Evolutionary conservation across 2,888 invertebrate species (phyloP), one percentile per base, ranked within the genome.

Genomic region (Lamellibrachia columna): DNA sequence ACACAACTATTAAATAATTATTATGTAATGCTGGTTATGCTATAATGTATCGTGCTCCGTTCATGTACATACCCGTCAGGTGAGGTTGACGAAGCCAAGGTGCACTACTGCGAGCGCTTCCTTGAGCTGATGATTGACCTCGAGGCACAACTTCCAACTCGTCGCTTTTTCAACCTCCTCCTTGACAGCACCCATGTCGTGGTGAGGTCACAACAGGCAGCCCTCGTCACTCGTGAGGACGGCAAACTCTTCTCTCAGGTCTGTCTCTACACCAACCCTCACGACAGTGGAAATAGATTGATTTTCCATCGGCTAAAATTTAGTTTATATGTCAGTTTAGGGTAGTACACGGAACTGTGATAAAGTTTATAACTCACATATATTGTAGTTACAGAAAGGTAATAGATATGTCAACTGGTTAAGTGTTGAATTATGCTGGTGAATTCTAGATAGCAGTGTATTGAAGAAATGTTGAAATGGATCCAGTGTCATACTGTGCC

Each of bases 121-220:
- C 96, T 99, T 93, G 99, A 99, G 97, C 97, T 99, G 94, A 97
- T 99, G 97, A 99, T 99, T 93, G 99, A 99, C 96, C 97, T 99
- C 94, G 99, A 99, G 96, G 99, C 99, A 0, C 97, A 99, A 94
- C 97, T 99, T 95, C 99, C 99, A 0, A 99, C 99, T 0, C 97
- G 99, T 90, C 97, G 99, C 92, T 99, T 99, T 97, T 99, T 99
- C 97, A 99, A 99, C 97, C 98, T 98, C 0, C 98, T 99, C 1
- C 97, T 99, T 96, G 99, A 99, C 96, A 99, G 99, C 97, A 98
- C 98, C 94, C 99, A 99, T 96, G 97, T 99, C 90, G 98, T 99
- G 91, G 98, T 99, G 11, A 97, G 98, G 92, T 98, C 99, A 95
- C 98, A 98, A 95, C 97, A 99, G 94, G 98, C 98, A 2, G 97